phyloP scores from a whole-genome alignment of 1,140 invertebrate species.

The Ctenoplectra terminalis region DNA sequence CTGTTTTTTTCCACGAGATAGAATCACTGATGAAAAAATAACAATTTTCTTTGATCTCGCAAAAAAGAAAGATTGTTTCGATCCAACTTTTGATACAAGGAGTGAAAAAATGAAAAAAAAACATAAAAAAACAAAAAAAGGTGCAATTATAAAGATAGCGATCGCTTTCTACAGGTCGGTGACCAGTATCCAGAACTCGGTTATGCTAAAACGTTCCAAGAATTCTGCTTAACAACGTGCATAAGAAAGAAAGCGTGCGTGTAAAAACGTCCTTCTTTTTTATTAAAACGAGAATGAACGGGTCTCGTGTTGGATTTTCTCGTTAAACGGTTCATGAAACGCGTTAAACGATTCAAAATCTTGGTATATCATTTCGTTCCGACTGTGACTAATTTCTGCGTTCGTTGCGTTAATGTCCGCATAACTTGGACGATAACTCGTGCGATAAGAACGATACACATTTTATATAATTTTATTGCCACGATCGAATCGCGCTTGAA shows the following conservation, averaged over 20 bases:
- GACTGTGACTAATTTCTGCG: slow-evolving; percentile 1
- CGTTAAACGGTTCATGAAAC: neutral
- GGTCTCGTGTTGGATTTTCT: neutral
- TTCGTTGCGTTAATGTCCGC: neutral
- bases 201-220: slow-evolving; percentile 47
- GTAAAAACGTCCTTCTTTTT: neutral
- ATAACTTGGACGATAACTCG: neutral
- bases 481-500: neutral
- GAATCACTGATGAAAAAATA: too few relatives aligned
- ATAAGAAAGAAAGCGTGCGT: slow-evolving; percentile 20
- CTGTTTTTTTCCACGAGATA: too few relatives aligned
- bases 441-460: neutral
- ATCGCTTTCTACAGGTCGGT: slow-evolving; percentile 51
- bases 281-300: neutral
- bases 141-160: neutral
- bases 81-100: neutral
- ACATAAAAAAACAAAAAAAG: neutral
- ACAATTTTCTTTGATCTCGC: too few relatives aligned
- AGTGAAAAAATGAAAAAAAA: neutral
- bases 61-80: neutral
- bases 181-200: slow-evolving; percentile 54
- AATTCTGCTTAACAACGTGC: slow-evolving; percentile 25
- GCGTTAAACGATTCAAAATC: neutral
- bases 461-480: neutral
- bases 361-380: neutral